A percentile compares a stretch with the other conserved stretches of the same genome.
These are phyloP conservation scores for Forbesichthys agassizii DNA, from an alignment of 2,113 vertebrate genomes.

Conservation along the genomic window DNA sequence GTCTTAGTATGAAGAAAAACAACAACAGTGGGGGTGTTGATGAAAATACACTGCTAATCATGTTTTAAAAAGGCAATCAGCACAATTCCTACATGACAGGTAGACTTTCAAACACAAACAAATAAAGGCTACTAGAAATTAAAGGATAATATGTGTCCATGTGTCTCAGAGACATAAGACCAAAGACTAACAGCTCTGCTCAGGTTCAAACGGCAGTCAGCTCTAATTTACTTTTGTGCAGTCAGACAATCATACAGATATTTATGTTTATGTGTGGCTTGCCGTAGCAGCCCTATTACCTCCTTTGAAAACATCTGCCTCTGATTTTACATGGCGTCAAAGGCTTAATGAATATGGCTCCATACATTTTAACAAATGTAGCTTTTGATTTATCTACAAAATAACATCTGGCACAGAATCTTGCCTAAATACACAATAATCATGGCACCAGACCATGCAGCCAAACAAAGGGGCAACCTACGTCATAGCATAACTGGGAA, in stretches of 20 bases:
- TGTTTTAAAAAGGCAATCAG: slow-evolving; percentile 1
- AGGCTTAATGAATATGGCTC: slow-evolving; percentile 72
- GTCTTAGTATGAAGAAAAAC: too few relatives aligned
- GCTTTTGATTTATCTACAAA: slow-evolving; percentile 63
- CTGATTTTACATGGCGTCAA: slow-evolving; percentile 77
- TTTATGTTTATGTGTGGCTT: slow-evolving; percentile 56
- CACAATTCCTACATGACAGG: neutral
- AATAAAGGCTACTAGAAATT: too few relatives aligned
- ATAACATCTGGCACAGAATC: slow-evolving; percentile 3
- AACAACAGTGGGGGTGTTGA: neutral
- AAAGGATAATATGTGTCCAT: too few relatives aligned
- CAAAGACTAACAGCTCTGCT: too few relatives aligned
- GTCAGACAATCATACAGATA: slow-evolving; percentile 45
- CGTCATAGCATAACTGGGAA: slow-evolving; percentile 54
- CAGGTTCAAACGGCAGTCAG: slow-evolving; percentile 19
- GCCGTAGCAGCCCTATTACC: slow-evolving; percentile 37
- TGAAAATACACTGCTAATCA: neutral
- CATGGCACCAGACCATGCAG: slow-evolving; percentile 21
- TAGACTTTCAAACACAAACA: too few relatives aligned
- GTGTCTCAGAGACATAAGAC: too few relatives aligned
- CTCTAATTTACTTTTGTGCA: slow-evolving; percentile 36
- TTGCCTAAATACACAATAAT: slow-evolving; percentile 18
- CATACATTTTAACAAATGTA: slow-evolving; percentile 62
- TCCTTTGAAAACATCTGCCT: slow-evolving; percentile 75
- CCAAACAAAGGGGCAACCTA: slow-evolving; percentile 28